Conservation (phyloP, 2,888 invertebrate genomes). For the Amblyteles armatorius region DNA sequence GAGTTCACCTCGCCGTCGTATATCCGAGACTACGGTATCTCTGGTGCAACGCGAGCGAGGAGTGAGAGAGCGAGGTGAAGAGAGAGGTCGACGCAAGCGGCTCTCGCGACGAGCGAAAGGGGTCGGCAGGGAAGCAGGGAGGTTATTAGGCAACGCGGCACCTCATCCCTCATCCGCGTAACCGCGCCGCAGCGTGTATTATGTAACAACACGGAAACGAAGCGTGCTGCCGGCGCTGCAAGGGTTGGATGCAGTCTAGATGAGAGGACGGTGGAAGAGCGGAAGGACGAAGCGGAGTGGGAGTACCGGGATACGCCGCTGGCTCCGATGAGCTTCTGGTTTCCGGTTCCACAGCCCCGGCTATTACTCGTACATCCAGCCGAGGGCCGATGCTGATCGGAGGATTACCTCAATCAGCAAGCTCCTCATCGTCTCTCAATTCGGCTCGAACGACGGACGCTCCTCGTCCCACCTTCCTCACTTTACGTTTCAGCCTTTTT, state of each 20-base stretch:
- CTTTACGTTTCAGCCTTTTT: not conserved
- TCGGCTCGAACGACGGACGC: not conserved
- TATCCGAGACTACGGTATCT: conserved; percentile 56
- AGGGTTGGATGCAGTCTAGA: conserved; percentile 70
- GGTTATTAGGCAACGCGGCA: conserved; percentile 84
- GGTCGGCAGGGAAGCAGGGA: conserved; percentile 75
- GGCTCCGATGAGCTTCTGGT: conserved; percentile 38
- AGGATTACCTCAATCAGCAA: conserved; percentile 7
- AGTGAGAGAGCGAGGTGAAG: conserved; percentile 22
- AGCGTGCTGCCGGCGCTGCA: conserved; percentile 75
- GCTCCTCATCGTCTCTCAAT: conserved; percentile 23
- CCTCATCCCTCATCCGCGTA: conserved; percentile 84
- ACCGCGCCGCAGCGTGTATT: conserved; percentile 84
- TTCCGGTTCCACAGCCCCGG: conserved; percentile 47
- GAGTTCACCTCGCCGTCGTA: conserved; percentile 53
- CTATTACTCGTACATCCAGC: conserved; percentile 10
- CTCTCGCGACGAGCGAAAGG: conserved; percentile 70
- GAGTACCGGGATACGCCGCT: conserved; percentile 21
- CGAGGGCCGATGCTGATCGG: conserved; percentile 16
- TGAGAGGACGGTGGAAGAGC: conserved; percentile 53
- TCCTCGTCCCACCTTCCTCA: not conserved
- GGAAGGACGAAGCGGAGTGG: conserved; percentile 39
- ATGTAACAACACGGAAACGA: conserved; percentile 84
- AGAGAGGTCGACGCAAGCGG: conserved; percentile 70
- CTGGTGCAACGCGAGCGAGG: conserved; percentile 59